These are phyloP conservation scores for Lycophotia porphyrea DNA, from an alignment of 2,888 invertebrate species.

Conservation along the genomic window DNA sequence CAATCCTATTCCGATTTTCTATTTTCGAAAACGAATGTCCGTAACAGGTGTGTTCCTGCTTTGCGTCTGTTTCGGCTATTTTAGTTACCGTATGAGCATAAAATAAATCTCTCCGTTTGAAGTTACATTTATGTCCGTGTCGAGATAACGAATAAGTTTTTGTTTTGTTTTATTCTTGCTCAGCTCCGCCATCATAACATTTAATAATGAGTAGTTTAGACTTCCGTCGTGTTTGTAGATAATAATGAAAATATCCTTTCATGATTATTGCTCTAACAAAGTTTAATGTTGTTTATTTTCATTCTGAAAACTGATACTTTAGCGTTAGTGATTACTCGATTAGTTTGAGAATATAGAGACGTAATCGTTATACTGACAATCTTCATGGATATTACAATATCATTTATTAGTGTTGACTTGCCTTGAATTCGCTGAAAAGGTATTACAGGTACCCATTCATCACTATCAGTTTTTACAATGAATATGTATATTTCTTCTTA, in stretches of 20 bases:
- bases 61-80: constrained; percentile 67
- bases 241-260: constrained; percentile 40
- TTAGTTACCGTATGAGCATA: constrained; percentile 69
- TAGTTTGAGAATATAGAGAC: neutral
- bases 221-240: constrained; percentile 58
- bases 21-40: constrained; percentile 79
- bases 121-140: constrained; percentile 78
- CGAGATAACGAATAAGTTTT: constrained; percentile 80
- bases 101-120: constrained; percentile 83
- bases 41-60: constrained; percentile 82
- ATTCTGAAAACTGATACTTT: neutral
- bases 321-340: neutral
- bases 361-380: neutral
- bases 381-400: neutral
- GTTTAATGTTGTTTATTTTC: constrained; percentile 12
- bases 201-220: constrained; percentile 56
- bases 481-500: neutral
- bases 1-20: constrained; percentile 79
- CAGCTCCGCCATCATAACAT: constrained; percentile 48
- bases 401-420: neutral
- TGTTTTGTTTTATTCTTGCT: constrained; percentile 71
- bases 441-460: neutral
- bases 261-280: constrained; percentile 21
- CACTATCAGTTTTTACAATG: neutral
- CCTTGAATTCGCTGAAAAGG: neutral